Evolutionary conservation across 2,797 vertebrate species (phyloP).

Genomic region (Pseudocheirus occidentalis): DNA sequence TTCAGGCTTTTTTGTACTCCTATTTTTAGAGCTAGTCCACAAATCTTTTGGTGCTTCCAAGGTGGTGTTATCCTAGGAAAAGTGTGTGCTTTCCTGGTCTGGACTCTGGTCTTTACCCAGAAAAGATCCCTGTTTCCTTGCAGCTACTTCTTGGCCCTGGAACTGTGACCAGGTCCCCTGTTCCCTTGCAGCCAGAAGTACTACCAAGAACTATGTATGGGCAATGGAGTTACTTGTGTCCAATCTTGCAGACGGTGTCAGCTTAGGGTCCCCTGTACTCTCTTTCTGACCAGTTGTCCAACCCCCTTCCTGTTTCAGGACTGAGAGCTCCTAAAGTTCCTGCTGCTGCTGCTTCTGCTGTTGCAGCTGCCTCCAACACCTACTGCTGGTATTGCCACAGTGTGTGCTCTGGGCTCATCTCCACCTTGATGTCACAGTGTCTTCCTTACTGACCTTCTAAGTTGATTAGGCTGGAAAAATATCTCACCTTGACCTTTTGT

Average conservation of each 20-base stretch:
- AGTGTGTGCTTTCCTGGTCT: not conserved
- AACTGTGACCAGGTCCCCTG: not conserved
- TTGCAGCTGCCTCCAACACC: not conserved
- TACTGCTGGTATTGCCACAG: not conserved
- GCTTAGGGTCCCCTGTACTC: not conserved
- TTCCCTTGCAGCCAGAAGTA: not conserved
- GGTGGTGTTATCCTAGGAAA: not conserved
- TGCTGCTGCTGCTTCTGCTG: not conserved
- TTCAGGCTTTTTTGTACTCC: not conserved
- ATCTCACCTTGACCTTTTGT: not conserved
- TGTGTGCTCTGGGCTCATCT: not conserved
- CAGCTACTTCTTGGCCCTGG: not conserved
- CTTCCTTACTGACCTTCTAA: not conserved
- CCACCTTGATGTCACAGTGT: not conserved
- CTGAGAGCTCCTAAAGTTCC: not conserved
- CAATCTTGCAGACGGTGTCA: not conserved
- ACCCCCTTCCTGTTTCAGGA: not conserved
- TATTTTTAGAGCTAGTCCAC: not conserved
- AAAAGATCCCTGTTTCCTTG: not conserved
- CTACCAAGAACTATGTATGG: not conserved
- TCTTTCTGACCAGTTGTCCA: not conserved
- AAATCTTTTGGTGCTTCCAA: not conserved
- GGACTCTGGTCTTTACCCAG: not conserved
- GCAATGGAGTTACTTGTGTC: not conserved
- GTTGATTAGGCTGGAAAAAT: not conserved